Evolutionary conservation across 2,113 vertebrate genomes (phyloP), one percentile per base, ranked within the genome.

Genomic region (Nicator chloris): DNA sequence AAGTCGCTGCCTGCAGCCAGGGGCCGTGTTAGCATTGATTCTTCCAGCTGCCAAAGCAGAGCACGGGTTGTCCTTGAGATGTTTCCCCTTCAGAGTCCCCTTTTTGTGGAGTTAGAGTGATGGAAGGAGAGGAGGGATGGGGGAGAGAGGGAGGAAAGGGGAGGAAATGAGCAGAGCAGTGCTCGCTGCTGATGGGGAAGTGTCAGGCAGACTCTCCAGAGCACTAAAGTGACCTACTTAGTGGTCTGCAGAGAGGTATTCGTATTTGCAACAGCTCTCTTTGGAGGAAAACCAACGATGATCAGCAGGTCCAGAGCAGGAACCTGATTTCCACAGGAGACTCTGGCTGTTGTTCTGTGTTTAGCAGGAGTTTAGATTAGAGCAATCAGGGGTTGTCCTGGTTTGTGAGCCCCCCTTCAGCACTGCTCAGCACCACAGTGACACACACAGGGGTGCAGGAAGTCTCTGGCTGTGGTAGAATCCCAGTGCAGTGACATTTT

Each of bases 201-300:
- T 78, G 86, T 49, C 88, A 93, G 94, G 35, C 85, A 64, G 88
- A 24, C 71, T 95, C 66, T 92, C 37, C 88, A 50, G 61, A 89
- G 92, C 80, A 47, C 68, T 70, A 59, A 93, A 5, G 68, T 93
- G 94, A 95, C 95, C 97, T 95, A 96, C 81, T 97, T 97, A 95
- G 3, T 86, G 26, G 15, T 13, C 30, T 94, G 82, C 60, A 86
- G 70, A 90, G 90, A 96, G 82, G 73, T 76, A 35, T 97, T 96
- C 95, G 90, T 97, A n/a, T 96, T 97, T 93, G 76, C 84, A 96
- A 76, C 88, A 95, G 94, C 82, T 96, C 91, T 71, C 91, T 92
- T 69, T 96, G 95, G 95, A 96, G 90, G 79, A 95, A 97, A 97
- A 95, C 82, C 86, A 96, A 86, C 71, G 37, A 23, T 88, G 96